Evolutionary conservation across 2,888 invertebrate species (phyloP), one percentile per base, ranked within the genome.

Genomic region (Epiblema foenella): DNA sequence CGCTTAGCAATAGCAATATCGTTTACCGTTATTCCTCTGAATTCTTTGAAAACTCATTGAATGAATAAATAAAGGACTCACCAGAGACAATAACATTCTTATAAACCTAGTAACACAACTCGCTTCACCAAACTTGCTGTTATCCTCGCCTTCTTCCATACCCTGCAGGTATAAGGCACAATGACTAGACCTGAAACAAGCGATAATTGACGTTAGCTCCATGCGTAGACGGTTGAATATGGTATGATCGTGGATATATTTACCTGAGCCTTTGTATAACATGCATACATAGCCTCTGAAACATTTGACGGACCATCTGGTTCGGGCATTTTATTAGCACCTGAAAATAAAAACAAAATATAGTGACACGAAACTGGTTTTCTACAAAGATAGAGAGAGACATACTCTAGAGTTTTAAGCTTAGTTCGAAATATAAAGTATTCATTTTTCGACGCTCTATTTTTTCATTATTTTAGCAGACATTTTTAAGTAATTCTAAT

Each of bases 231-330:
- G 29, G 57, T 20, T 60, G 66, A 66, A 62, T 58, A 65, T 46
- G 54, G n/a, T 24, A 57, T n/a, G 15, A 51, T 52, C 46, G 39
- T 33, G 17, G 58, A 39, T 49, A 70, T 54, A 80, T 79, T 84
- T 88, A 96, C 96, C 96, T 96, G 77, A 98, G 94, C 85, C 98
- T 96, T 88, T 97, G 97, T 89, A 99, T 98, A 75, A 98, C 98
- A 88, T 98, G 98, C 88, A 98, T 97, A 84, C 98, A 97, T 80
- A 99, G 95, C 81, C 98, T 95, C 90, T 98, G 98, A 93, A 98
- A 98, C 98, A 99, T 98, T 93, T 98, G 98, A 77, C 98, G 95
- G 73, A 98, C 98, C 96, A 98, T 98, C 90, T 98, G 98, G 94
- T 98, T 98, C 42, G 98, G 98, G 89, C 99, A 99, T 89, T 98